Percentiles rank a stretch among this genome's conserved stretches.
Evolutionary conservation across 1,140 invertebrate genomes (phyloP).

Genomic region (Sipha flava): DNA sequence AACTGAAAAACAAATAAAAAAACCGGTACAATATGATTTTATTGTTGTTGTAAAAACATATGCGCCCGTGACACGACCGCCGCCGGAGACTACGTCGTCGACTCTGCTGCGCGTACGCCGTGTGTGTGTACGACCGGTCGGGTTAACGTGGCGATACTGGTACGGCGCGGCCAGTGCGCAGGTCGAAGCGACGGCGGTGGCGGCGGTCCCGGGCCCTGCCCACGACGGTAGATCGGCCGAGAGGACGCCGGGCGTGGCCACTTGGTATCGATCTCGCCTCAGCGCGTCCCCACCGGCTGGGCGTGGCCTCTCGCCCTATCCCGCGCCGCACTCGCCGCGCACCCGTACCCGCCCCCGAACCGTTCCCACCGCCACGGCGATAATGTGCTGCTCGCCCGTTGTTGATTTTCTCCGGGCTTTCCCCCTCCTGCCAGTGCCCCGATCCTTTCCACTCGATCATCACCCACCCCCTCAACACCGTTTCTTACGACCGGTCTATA

Average conservation of each 20-base stretch:
- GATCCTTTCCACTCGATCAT: background rate
- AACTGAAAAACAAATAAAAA: too few relatives aligned
- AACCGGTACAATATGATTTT: too few relatives aligned
- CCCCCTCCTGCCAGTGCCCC: background rate
- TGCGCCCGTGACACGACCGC: background rate
- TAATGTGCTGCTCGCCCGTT: background rate
- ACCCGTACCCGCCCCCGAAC: background rate
- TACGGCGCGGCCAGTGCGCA: background rate
- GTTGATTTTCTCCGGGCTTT: background rate
- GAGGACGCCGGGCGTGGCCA: background rate
- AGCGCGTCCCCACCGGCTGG: background rate
- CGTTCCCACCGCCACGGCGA: background rate
- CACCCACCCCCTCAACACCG: background rate
- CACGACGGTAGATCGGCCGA: background rate
- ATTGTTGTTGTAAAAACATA: too few relatives aligned
- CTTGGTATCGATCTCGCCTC: background rate
- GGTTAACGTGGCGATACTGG: background rate
- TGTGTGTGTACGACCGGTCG: background rate
- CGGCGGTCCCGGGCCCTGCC: background rate
- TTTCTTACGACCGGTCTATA: background rate
- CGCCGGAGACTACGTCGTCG: background rate
- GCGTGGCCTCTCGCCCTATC: background rate
- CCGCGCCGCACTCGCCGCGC: background rate
- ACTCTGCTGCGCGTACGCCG: background rate
- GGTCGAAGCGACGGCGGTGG: background rate